These are phyloP conservation scores for Pitta sordida DNA, from an alignment of 2,113 vertebrate species.

Conservation along the genomic window DNA sequence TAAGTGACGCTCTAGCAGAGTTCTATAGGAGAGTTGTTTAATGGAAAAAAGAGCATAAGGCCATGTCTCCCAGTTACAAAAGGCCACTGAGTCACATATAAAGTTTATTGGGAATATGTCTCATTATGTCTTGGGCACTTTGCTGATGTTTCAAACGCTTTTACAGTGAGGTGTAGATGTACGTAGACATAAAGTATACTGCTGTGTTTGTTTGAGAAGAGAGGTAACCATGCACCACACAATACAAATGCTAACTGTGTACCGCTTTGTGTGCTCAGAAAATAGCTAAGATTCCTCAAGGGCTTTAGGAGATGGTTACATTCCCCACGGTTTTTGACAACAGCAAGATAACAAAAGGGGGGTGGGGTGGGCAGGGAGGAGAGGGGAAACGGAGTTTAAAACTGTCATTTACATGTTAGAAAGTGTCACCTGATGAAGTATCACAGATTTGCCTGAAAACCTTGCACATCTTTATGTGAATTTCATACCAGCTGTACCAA, in stretches of 20 bases:
- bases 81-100: not conserved
- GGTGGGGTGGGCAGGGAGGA: too few species aligned
- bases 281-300: constrained; percentile 6
- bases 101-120: not conserved
- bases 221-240: not conserved
- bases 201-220: not conserved
- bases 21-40: not conserved
- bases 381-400: not conserved
- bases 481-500: not conserved
- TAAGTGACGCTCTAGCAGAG: not conserved
- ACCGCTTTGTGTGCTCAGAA: not conserved
- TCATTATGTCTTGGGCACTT: not conserved
- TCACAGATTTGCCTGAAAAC: not conserved
- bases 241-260: not conserved
- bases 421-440: not conserved
- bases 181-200: not conserved
- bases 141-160: not conserved
- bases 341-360: not conserved
- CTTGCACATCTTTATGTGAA: not conserved
- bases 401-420: not conserved
- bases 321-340: not conserved
- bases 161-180: not conserved
- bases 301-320: not conserved
- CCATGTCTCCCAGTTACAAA: not conserved
- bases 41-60: not conserved